These are phyloP conservation scores for Amazona vittata DNA, from an alignment of 2,113 vertebrate genomes.

Conservation along the genomic window DNA sequence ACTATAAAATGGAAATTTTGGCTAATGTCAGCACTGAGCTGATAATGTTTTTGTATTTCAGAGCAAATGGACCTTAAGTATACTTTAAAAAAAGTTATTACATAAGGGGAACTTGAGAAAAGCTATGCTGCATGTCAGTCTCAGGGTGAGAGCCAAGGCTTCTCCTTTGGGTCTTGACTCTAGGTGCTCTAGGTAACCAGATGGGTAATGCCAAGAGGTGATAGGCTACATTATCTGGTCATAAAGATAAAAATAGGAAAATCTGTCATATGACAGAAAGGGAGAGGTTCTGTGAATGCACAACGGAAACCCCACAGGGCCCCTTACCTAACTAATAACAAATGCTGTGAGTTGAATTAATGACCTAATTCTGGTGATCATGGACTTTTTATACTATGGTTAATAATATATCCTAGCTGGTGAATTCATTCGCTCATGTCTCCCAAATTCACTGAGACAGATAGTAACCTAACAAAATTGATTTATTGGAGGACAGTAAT, in stretches of 20 bases:
- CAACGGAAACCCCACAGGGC: background rate
- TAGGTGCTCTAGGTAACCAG: background rate
- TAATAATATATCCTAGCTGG: background rate
- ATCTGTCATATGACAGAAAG: background rate
- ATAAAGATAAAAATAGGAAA: background rate
- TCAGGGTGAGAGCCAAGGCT: background rate
- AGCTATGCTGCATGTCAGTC: background rate
- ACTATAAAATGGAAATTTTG: background rate
- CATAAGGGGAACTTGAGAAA: background rate
- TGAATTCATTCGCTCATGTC: background rate
- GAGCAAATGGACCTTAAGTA: background rate
- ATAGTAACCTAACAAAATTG: background rate
- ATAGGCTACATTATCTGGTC: background rate
- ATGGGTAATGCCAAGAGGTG: background rate
- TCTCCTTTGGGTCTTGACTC: background rate
- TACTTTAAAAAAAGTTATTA: background rate
- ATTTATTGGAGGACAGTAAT: background rate
- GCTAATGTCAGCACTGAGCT: background rate
- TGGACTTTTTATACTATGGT: background rate
- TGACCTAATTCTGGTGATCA: background rate
- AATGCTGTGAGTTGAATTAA: background rate
- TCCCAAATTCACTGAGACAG: background rate
- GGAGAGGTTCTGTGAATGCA: background rate
- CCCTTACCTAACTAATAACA: background rate
- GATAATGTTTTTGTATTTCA: background rate